phyloP scores from a whole-genome alignment of 37 sponge, comb jelly and placozoan species.

The Bolinopsis microptera region DNA sequence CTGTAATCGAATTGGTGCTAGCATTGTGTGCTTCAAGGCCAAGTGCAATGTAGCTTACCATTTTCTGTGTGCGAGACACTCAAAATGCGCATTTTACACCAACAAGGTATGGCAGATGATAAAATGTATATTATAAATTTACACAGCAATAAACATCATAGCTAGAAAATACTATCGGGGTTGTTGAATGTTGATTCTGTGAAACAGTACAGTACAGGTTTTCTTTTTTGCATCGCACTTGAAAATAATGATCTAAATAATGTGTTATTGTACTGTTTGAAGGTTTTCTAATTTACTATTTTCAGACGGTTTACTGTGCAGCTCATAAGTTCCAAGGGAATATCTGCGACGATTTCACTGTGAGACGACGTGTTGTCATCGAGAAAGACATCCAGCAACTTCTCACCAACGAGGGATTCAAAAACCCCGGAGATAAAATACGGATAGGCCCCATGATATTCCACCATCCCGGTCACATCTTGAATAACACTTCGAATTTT shows the following conservation, averaged over 20 bases:
- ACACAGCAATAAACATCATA: no score
- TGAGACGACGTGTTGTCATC: conserved; percentile 11
- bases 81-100: conserved; percentile 13
- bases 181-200: no score
- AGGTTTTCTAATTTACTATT: no score
- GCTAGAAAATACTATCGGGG: no score
- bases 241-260: no score
- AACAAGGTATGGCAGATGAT: conserved; percentile 42
- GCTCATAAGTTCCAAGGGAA: neutral
- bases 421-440: conserved; percentile 8
- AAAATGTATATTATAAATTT: no score
- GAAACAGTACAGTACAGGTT: no score
- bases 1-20: conserved; percentile 48
- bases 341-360: neutral
- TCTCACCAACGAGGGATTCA: conserved; percentile 14
- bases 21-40: neutral
- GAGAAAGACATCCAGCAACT: conserved; percentile 46
- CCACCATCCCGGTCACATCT: conserved; percentile 45
- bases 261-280: no score
- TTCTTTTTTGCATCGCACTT: no score
- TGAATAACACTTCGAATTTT: conserved; percentile 44
- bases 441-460: conserved; percentile 24
- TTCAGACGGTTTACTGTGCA: conserved; percentile 27
- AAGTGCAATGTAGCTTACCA: conserved; percentile 8
- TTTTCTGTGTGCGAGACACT: conserved; percentile 26